These are phyloP conservation scores for Arbacia lixula DNA, from an alignment of 53 echinoderm and acorn worm genomes.

Conservation along the genomic window DNA sequence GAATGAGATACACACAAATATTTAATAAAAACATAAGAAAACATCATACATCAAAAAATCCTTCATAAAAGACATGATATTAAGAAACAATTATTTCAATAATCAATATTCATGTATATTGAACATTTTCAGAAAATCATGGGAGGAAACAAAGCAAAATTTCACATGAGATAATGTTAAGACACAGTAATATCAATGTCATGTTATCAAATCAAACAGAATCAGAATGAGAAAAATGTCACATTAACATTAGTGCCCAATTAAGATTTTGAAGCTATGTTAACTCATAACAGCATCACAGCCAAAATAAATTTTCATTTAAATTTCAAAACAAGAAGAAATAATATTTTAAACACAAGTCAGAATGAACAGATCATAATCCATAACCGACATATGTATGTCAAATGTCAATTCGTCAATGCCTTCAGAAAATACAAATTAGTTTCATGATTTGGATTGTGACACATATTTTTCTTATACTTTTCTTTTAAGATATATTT, in stretches of 20 bases:
- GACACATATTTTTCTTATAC: no score
- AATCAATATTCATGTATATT: neutral
- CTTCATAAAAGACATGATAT: neutral
- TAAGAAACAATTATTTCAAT: neutral
- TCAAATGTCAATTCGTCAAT: no score
- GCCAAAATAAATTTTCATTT: no score
- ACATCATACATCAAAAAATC: neutral
- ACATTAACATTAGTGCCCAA: neutral
- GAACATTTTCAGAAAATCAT: neutral
- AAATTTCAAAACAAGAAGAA: no score
- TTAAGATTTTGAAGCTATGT: no score
- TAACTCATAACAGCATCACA: no score
- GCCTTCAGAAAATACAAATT: no score
- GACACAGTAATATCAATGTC: neutral
- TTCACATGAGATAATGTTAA: neutral
- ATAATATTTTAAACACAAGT: no score
- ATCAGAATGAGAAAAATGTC: neutral
- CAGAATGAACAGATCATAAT: no score
- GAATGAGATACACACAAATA: conserved; percentile 43
- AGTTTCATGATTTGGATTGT: no score
- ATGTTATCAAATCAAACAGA: neutral
- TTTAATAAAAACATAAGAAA: neutral
- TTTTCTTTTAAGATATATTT: no score
- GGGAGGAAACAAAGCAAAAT: neutral
- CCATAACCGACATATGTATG: no score